phyloP scores from a whole-genome alignment of 2,888 invertebrate species.

The Epinotia brunnichana region DNA sequence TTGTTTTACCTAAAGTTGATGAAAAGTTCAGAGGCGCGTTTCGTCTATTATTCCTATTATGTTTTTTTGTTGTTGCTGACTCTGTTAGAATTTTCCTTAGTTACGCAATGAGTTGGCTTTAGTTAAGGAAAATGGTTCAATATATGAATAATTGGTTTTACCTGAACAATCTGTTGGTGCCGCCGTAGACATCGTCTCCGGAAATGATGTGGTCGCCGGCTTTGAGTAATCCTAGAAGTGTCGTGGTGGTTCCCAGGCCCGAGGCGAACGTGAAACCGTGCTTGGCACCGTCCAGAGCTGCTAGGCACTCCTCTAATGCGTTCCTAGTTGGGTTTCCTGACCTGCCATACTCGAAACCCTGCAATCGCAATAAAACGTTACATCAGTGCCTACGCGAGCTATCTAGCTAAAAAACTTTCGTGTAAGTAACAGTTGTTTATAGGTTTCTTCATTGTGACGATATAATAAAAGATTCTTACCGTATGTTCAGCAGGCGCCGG shows the following conservation, averaged over 20 bases:
- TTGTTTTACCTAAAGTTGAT: background rate
- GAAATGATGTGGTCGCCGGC: constrained; percentile 95
- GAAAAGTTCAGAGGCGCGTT: background rate
- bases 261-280: constrained; percentile 93
- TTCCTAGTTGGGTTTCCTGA: constrained; percentile 97
- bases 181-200: constrained; percentile 97
- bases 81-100: background rate
- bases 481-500: constrained; percentile 91
- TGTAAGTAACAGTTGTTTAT: background rate
- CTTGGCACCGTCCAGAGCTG: constrained; percentile 94
- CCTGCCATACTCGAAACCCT: constrained; percentile 96
- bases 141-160: constrained; percentile 51
- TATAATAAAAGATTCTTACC: constrained; percentile 74
- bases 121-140: background rate
- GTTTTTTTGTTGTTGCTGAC: background rate
- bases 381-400: constrained; percentile 4
- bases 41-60: background rate
- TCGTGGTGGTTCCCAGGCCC: constrained; percentile 94
- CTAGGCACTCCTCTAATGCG: constrained; percentile 94
- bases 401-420: background rate
- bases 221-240: constrained; percentile 89
- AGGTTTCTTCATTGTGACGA: background rate
- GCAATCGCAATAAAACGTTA: constrained; percentile 49
- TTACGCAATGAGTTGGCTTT: background rate
- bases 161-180: constrained; percentile 89